Evolutionary conservation across 2,113 vertebrate species (phyloP), one percentile per base, ranked within the genome.

Genomic region (Chaenogobius annularis): DNA sequence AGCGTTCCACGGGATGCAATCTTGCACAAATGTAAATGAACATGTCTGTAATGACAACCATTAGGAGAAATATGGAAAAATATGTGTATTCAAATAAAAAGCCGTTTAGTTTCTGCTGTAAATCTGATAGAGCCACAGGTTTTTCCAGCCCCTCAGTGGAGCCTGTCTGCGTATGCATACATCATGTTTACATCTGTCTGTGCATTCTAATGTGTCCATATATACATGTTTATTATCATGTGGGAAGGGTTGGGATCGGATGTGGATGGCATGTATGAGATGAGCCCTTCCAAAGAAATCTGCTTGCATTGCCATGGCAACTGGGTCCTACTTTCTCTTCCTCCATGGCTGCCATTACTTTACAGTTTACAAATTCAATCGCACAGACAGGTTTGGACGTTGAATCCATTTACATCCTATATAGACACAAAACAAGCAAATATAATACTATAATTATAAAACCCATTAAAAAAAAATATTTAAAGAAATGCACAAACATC

Each of bases 221-320:
- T 40, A 20, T 58, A 13, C 78, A 40, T 69, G 46, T 81, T 82
- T 83, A 35, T 82, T 83, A 35, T 83, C 26, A 64, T 66, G 75
- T 82, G 78, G 85, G 80, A 80, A 63, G 66, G 26, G 26, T 3
- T 61, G 26, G 26, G 47, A 69, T 66, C 6, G n/a, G 73, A 76
- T 23, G 50, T 23, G 75, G 79, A 81, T 80, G 67, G 82, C 68
- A 73, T 68, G 78, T 85, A 46, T 19, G 74, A 89, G 81, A 80
- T 48, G 15, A 82, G 50, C 8, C 47, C 85, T 50, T 72, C 35
- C 10, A 84, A 84, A 73, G 79, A 87, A 90, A 90, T 84, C 89
- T 84, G 81, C 90, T 89, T 79, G 75, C 77, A 81, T 93, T 65
- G 52, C 87, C 90, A 91, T 92, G 91, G 92, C 82, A 93, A 93